Evolutionary conservation across 2,113 vertebrate genomes (phyloP).

Genomic region (Okapia johnstoni): DNA sequence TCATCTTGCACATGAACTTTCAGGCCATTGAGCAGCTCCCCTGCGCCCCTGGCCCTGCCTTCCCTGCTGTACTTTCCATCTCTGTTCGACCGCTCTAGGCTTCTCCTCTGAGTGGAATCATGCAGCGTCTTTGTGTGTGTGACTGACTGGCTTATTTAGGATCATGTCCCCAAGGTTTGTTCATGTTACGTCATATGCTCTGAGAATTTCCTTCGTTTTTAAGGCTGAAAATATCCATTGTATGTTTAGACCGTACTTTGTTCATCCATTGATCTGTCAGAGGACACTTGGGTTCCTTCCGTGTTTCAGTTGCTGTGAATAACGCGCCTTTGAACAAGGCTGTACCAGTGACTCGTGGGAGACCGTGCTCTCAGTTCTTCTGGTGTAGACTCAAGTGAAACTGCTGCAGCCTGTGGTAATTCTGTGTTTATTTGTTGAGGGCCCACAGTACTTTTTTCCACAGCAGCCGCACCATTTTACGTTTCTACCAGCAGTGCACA

Average conservation of each 20-base stretch:
- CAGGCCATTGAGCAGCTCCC: fast-evolving
- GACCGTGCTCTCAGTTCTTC: background rate
- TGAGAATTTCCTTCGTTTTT: background rate
- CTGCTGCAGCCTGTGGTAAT: fast-evolving
- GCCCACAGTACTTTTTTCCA: fast-evolving
- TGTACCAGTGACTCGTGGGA: fast-evolving
- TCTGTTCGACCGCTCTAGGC: background rate
- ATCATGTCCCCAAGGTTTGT: background rate
- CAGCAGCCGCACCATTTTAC: background rate
- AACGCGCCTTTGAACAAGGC: fast-evolving
- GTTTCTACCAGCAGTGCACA: fast-evolving
- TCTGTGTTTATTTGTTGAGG: background rate
- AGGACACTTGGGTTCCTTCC: background rate
- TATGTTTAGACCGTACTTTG: fast-evolving
- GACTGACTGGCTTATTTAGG: background rate
- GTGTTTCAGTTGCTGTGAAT: background rate
- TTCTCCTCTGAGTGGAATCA: background rate
- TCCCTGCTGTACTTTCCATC: background rate
- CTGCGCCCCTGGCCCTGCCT: no score
- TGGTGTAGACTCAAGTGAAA: fast-evolving
- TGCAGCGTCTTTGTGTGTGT: background rate
- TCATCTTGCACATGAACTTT: background rate
- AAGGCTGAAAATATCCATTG: background rate
- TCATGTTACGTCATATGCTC: fast-evolving
- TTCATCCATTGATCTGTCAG: fast-evolving